Evolutionary conservation across 2,888 invertebrate genomes (phyloP), one percentile per base, ranked within the genome.

Genomic region (Rotaria macrura): DNA sequence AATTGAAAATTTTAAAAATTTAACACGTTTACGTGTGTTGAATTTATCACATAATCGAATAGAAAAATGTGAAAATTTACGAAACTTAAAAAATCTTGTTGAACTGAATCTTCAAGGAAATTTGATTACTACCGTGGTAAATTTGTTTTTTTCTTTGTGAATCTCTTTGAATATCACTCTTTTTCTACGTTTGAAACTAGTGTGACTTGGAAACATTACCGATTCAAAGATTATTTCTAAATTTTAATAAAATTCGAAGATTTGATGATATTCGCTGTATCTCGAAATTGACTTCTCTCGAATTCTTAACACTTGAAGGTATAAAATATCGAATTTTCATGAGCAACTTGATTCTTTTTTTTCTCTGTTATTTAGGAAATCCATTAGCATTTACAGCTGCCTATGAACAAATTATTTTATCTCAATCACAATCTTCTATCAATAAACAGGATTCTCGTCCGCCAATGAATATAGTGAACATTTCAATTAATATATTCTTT

Each of bases 31-130:
- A 85, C 95, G 96, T 91, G 96, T 96, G 23, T 92, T 97, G 84
- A 97, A 97, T 92, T 92, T 96, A 89, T 96, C 96, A 84, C 96
- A 96, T 43, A 97, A 97, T 92, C 94, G 94, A 90, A 94, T 97
- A 85, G 93, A 94, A 88, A 93, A 92, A 88, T 93, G 96, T 86
- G 94, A 94, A 83, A 93, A 92, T 87, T 93, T 96, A 86, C 93
- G 93, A 87, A 95, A 95, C 0, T 91, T 97, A 87, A 91, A 92
- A 47, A 93, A 94, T 7, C 91, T 97, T 65, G 94, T 94, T 87
- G 96, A 97, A 90, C 92, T 96, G 85, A 97, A 97, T 92, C 92
- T 96, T 65, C 94, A 95, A 89, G 93, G 96, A 85, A 96, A 97
- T 91, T 93, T 94, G 87, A 92, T 96, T 85, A 88, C 93, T 88